phyloP scores from a whole-genome alignment of 2,113 vertebrate species.

The Centrocercus urophasianus region DNA sequence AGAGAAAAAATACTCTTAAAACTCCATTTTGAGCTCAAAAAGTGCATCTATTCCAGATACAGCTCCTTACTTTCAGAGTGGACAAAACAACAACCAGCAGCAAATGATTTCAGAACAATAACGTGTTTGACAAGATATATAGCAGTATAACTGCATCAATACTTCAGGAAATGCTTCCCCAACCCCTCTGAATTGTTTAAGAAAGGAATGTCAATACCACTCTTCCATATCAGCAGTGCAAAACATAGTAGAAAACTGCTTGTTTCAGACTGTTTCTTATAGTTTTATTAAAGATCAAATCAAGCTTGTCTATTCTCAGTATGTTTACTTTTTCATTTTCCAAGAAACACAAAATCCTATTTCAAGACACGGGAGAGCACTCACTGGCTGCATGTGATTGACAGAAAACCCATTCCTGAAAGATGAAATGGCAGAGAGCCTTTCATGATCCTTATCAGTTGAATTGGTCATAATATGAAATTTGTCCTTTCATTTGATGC shows the following conservation, averaged over 20 bases:
- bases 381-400: conserved; percentile 14
- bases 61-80: background rate
- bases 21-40: background rate
- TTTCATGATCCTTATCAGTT: conserved; percentile 40
- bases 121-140: background rate
- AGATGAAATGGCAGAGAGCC: background rate
- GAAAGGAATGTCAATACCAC: background rate
- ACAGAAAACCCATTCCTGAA: conserved; percentile 47
- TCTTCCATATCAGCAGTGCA: background rate
- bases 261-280: background rate
- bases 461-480: conserved; percentile 56
- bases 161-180: background rate
- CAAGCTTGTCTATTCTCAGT: background rate
- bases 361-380: conserved; percentile 1
- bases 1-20: background rate
- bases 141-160: background rate
- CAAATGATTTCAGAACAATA: background rate
- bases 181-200: background rate
- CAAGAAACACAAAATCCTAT: background rate
- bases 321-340: background rate
- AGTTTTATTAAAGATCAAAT: conserved; percentile 31
- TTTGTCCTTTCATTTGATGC: conserved; percentile 12
- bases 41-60: background rate
- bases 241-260: conserved; percentile 3
- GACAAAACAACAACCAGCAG: background rate